phyloP scores from a whole-genome alignment of 2,797 vertebrate genomes.

The Botia almorhae region DNA sequence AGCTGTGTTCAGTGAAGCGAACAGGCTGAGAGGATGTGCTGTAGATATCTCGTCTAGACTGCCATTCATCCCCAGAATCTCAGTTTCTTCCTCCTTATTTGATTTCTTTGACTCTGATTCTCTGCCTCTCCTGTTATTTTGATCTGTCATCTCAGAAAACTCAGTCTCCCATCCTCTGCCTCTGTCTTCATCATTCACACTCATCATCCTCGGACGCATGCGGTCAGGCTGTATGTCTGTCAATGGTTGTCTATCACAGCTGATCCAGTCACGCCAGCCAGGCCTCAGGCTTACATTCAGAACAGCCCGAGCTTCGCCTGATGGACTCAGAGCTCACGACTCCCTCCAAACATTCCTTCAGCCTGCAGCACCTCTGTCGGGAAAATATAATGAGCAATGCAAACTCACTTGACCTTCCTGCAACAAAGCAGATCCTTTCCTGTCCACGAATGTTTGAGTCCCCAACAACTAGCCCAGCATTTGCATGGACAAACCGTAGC shows the following conservation, averaged over 20 bases:
- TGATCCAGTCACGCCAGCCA: constrained; percentile 58
- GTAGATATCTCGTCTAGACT: constrained; percentile 58
- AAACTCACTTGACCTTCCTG: constrained; percentile 7
- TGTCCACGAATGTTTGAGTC: not conserved
- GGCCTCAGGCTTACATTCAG: constrained; percentile 52
- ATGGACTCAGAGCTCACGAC: constrained; percentile 31
- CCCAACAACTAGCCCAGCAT: not conserved
- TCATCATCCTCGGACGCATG: constrained; percentile 47
- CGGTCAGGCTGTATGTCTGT: constrained; percentile 61
- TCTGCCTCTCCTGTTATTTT: constrained; percentile 48
- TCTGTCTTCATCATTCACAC: not conserved
- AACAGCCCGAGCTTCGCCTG: constrained; percentile 43
- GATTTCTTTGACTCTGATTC: constrained; percentile 47
- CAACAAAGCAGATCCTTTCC: constrained; percentile 26
- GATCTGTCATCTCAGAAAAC: constrained; percentile 34
- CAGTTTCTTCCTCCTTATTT: constrained; percentile 1
- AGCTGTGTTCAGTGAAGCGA: constrained; percentile 61
- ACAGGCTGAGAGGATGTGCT: constrained; percentile 56
- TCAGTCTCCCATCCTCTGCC: constrained; percentile 17
- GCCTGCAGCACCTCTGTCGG: constrained; percentile 25
- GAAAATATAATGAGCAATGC: constrained; percentile 30
- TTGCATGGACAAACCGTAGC: constrained; percentile 5
- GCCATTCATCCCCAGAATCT: constrained; percentile 39
- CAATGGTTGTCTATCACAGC: constrained; percentile 62
- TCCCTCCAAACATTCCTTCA: constrained; percentile 21